Evolutionary conservation across 2,113 vertebrate genomes (phyloP).

Genomic region (Lepisosteus osseus): DNA sequence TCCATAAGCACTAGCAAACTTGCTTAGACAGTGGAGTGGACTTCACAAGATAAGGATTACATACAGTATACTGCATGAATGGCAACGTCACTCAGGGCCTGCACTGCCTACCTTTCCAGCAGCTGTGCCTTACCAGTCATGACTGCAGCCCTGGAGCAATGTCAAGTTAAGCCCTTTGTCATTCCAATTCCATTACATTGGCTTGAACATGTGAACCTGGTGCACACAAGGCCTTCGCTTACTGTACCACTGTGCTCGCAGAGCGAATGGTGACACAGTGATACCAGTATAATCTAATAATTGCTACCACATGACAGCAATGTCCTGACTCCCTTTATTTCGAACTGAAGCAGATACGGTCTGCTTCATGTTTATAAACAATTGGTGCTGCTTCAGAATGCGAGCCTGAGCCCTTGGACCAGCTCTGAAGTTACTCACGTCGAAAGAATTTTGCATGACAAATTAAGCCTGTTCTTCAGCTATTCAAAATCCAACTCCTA

Average conservation of each 20-base stretch:
- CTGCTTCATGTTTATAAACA: slow-evolving; percentile 57
- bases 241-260: neutral
- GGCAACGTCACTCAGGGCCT: too few species aligned
- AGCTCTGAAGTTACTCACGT: slow-evolving; percentile 60
- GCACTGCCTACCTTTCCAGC: slow-evolving; percentile 41
- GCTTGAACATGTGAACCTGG: slow-evolving; percentile 7
- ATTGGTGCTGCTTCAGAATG: slow-evolving; percentile 50
- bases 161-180: neutral
- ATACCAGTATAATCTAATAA: slow-evolving; percentile 41
- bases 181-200: neutral
- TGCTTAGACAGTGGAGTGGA: too few species aligned
- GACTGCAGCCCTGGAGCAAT: slow-evolving; percentile 51
- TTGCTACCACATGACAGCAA: slow-evolving; percentile 30
- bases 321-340: slow-evolving; percentile 22
- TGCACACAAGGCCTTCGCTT: neutral
- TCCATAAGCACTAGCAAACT: too few species aligned
- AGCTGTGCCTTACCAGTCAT: slow-evolving; percentile 68
- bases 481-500: slow-evolving; percentile 59
- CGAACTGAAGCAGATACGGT: slow-evolving; percentile 38
- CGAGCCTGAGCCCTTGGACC: slow-evolving; percentile 44
- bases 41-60: too few species aligned
- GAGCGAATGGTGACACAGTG: slow-evolving; percentile 20
- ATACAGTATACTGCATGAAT: too few species aligned
- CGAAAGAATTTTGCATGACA: slow-evolving; percentile 65
- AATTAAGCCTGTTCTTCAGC: slow-evolving; percentile 53